phyloP scores from a whole-genome alignment of 2,888 invertebrate genomes.

The Xanthorhoe designata region DNA sequence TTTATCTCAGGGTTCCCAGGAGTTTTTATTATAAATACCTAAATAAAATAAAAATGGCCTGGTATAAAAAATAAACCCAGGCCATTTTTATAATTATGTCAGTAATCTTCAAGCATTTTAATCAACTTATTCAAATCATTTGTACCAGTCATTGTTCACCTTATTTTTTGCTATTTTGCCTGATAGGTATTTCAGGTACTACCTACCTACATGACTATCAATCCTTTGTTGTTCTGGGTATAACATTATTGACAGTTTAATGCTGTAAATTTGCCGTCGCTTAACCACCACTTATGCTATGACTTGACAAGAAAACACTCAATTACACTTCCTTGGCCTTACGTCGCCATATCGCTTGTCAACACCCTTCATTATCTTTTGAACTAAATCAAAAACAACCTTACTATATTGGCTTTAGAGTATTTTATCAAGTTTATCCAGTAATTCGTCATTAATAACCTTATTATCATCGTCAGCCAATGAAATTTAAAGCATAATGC shows the following conservation, averaged over 20 bases:
- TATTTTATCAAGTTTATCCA: neutral
- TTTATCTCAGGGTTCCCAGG: too few species aligned
- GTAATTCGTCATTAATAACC: conserved; percentile 15
- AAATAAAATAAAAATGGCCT: too few species aligned
- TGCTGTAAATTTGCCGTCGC: conserved; percentile 19
- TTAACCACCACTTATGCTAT: conserved; percentile 32
- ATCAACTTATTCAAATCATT: too few species aligned
- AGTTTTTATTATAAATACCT: too few species aligned
- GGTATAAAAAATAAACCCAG: too few species aligned
- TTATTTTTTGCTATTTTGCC: neutral
- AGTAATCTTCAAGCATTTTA: too few species aligned
- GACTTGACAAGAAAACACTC: conserved; percentile 34
- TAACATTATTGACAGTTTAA: conserved; percentile 23
- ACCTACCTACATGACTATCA: conserved; percentile 1
- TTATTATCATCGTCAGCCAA: conserved; percentile 10
- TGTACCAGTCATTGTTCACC: too few species aligned
- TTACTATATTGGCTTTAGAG: neutral
- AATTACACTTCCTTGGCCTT: conserved; percentile 33
- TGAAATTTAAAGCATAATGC: conserved; percentile 25
- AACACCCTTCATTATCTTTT: conserved; percentile 28
- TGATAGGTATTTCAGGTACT: neutral
- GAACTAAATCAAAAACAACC: conserved; percentile 11
- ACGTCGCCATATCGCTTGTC: conserved; percentile 31
- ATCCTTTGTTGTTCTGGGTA: conserved; percentile 18
- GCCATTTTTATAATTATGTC: too few species aligned